Conservation (phyloP, 2,888 invertebrate genomes). For the Trachelus stipa region DNA sequence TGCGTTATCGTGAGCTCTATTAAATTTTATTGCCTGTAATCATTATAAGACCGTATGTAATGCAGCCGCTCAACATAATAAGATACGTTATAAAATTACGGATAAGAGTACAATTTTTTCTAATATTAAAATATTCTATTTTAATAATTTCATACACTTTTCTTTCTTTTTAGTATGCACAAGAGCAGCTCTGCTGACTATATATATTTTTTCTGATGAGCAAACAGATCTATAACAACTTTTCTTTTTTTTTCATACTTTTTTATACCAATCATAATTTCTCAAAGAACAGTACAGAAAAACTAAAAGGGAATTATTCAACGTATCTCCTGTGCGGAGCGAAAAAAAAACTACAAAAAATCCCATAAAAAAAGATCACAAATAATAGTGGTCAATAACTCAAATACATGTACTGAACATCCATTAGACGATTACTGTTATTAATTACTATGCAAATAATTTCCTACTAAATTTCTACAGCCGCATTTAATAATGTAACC, state of each 20-base stretch:
- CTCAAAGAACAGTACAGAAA: not conserved
- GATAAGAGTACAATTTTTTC: not conserved
- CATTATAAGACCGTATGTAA: not conserved
- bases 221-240: not conserved
- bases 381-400: not conserved
- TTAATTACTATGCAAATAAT: not conserved
- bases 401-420: not conserved
- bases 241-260: not conserved
- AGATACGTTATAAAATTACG: not conserved
- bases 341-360: not conserved
- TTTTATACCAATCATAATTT: not conserved
- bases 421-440: too few species aligned
- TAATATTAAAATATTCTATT: not conserved
- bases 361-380: not conserved
- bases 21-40: not conserved
- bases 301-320: not conserved
- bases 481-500: not conserved
- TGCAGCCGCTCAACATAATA: not conserved
- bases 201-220: not conserved
- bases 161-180: not conserved
- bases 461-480: not conserved
- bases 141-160: not conserved
- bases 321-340: too few species aligned
- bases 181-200: not conserved
- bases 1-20: not conserved